Conservation (phyloP, 2,113 vertebrate species). For the Felis chaus region DNA sequence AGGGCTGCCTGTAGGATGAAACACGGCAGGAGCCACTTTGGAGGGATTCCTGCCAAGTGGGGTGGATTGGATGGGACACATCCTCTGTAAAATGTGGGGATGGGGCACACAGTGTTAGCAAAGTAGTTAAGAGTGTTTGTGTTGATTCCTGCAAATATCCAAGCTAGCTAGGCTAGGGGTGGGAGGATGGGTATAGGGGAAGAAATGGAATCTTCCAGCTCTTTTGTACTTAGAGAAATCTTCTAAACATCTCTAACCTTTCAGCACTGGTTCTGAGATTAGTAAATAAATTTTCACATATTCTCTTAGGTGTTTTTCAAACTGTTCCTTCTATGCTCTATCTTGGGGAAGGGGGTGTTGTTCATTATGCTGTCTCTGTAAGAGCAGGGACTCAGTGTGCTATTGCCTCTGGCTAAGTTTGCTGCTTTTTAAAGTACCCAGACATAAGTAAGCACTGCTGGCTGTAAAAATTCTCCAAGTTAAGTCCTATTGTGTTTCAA, state of each 20-base stretch:
- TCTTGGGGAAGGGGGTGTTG: neutral
- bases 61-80: neutral
- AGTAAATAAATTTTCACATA: neutral
- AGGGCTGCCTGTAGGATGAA: neutral
- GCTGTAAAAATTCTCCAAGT: neutral
- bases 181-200: too few relatives aligned
- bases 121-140: neutral
- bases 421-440: neutral
- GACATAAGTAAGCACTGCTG: neutral
- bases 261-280: neutral
- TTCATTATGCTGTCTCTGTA: neutral
- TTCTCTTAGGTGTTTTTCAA: neutral
- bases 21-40: neutral
- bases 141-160: neutral
- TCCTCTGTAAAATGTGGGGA: neutral
- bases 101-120: neutral
- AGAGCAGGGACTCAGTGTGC: neutral
- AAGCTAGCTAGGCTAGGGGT: neutral
- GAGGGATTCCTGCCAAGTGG: neutral
- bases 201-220: neutral
- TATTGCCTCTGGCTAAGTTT: neutral
- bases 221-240: neutral
- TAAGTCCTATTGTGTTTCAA: neutral
- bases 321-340: neutral
- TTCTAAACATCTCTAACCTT: neutral